These are phyloP conservation scores for Syngnathus acus DNA, from an alignment of 2,797 vertebrate species.

Conservation along the genomic window DNA sequence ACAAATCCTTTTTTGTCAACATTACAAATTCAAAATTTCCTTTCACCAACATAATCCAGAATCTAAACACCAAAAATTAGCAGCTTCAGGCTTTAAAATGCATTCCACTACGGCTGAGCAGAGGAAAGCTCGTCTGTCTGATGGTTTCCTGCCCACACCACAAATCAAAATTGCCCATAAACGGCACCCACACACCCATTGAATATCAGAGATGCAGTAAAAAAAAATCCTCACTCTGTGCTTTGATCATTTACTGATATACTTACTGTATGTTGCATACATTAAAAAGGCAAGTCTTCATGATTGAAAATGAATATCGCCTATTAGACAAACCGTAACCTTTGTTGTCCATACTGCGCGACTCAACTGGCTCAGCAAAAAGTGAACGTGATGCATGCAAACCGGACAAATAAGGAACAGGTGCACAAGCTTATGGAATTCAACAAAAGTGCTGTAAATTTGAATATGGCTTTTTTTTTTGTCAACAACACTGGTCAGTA, in stretches of 20 bases:
- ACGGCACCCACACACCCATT: constrained; percentile 46
- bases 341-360: neutral
- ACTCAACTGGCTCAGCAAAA: neutral
- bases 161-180: constrained; percentile 27
- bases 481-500: neutral
- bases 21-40: neutral
- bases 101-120: constrained; percentile 31
- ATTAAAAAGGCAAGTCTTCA: neutral
- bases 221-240: neutral
- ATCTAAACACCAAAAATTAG: constrained; percentile 12
- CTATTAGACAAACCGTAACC: neutral
- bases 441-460: neutral
- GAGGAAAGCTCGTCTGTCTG: constrained; percentile 51
- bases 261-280: neutral
- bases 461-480: neutral
- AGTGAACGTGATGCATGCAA: neutral
- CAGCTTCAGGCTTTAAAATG: constrained; percentile 34
- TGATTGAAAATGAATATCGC: neutral
- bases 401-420: neutral
- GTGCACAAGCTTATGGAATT: neutral
- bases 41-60: constrained; percentile 18
- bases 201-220: constrained; percentile 25
- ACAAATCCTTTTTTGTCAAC: neutral
- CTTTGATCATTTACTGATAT: neutral
- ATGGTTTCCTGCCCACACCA: constrained; percentile 54